These are phyloP conservation scores for Cryptocephalus moraei DNA, from an alignment of 2,888 invertebrate species.

Conservation along the genomic window DNA sequence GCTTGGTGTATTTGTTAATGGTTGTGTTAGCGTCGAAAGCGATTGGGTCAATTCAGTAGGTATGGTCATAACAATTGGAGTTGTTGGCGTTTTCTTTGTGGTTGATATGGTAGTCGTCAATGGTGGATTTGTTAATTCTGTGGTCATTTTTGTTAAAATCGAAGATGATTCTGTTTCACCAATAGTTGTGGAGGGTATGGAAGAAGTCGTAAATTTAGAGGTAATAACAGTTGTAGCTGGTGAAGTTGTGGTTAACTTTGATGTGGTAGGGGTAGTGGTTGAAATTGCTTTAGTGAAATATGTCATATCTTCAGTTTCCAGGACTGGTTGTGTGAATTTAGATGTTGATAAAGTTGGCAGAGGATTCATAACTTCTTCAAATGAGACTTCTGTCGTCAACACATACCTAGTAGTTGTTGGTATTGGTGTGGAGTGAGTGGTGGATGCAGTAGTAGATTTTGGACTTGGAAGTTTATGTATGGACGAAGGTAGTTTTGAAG, in stretches of 20 bases:
- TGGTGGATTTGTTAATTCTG: background rate
- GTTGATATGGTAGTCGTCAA: background rate
- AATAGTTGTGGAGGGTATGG: background rate
- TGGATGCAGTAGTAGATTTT: conserved; percentile 1
- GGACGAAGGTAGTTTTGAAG: no score
- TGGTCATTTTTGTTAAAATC: background rate
- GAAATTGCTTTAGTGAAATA: background rate
- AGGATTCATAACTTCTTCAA: no score
- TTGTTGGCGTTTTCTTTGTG: background rate
- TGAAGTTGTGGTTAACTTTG: conserved; percentile 1
- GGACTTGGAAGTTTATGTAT: background rate
- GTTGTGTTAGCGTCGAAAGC: background rate
- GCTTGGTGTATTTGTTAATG: background rate
- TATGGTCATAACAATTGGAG: background rate
- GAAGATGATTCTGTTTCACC: background rate
- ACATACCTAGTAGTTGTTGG: conserved; percentile 1
- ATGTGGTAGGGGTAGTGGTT: conserved; percentile 1
- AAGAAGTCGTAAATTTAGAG: background rate
- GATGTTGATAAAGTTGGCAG: no score
- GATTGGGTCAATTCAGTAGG: background rate
- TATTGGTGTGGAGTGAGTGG: conserved; percentile 3
- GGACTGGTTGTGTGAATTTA: background rate
- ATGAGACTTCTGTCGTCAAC: background rate
- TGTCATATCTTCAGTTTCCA: background rate
- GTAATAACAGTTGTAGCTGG: background rate